These are phyloP conservation scores for Cynopterus sphinx DNA, from an alignment of 2,797 vertebrate genomes.

Conservation along the genomic window DNA sequence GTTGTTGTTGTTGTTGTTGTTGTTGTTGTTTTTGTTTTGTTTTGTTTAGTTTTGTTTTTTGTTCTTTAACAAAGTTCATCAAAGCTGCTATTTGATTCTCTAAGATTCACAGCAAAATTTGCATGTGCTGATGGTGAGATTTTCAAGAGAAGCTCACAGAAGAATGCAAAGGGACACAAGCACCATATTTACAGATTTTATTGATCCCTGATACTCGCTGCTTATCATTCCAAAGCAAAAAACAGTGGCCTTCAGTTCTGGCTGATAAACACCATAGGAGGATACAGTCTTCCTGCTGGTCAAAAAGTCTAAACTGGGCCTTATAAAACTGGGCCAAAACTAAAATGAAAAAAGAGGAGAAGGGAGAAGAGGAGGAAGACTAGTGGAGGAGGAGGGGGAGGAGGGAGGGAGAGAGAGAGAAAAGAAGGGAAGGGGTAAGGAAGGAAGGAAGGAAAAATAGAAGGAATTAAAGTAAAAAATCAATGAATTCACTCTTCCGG, in stretches of 20 bases:
- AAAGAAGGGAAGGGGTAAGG: background rate
- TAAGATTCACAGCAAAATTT: conserved; percentile 22
- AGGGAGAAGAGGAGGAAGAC: background rate
- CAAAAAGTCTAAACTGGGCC: background rate
- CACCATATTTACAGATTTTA: background rate
- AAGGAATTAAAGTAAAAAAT: background rate
- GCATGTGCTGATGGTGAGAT: background rate
- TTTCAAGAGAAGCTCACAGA: background rate
- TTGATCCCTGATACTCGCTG: background rate
- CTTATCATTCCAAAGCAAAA: background rate
- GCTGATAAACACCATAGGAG: background rate
- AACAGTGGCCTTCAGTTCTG: background rate
- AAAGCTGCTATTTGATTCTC: background rate
- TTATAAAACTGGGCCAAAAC: background rate
- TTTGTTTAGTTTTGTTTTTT: background rate
- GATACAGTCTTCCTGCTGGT: background rate
- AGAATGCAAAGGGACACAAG: background rate
- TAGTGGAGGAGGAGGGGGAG: fast-evolving
- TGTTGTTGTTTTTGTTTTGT: too few species aligned
- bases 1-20: background rate
- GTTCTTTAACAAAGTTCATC: background rate
- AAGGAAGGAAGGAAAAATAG: fast-evolving
- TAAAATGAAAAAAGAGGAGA: background rate
- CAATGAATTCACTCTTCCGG: background rate
- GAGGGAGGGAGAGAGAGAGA: fast-evolving